Evolutionary conservation across 2,888 invertebrate species (phyloP).

Genomic region (Cataglyphis livida): DNA sequence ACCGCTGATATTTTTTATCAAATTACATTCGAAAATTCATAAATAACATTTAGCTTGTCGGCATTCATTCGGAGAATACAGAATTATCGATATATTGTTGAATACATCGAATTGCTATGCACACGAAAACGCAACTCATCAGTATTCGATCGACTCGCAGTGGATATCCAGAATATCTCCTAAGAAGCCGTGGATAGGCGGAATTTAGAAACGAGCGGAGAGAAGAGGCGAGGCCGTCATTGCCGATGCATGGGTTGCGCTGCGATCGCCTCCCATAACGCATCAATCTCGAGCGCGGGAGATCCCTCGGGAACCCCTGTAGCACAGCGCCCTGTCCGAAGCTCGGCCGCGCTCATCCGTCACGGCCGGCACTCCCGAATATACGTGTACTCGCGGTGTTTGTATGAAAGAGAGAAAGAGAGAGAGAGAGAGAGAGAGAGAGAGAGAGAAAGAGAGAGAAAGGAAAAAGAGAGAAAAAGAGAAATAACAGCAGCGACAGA

Average conservation of each 20-base stretch:
- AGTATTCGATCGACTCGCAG: constrained; percentile 35
- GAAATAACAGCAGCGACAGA: neutral
- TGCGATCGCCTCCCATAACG: constrained; percentile 62
- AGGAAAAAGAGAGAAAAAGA: constrained; percentile 5
- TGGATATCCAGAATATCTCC: constrained; percentile 11
- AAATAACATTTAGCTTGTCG: neutral
- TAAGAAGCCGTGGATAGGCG: constrained; percentile 38
- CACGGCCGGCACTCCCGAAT: constrained; percentile 53
- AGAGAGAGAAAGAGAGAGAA: constrained; percentile 1
- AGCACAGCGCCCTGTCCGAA: constrained; percentile 52
- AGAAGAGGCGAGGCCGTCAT: constrained; percentile 42
- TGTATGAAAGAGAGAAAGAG: neutral
- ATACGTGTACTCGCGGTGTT: constrained; percentile 14
- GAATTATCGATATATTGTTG: neutral
- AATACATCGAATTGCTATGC: neutral
- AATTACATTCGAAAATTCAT: neutral
- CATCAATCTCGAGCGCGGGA: constrained; percentile 63
- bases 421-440: constrained; percentile 17
- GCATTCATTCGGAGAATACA: neutral
- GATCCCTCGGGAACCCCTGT: constrained; percentile 74
- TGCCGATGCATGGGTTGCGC: constrained; percentile 65
- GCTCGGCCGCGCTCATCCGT: constrained; percentile 49
- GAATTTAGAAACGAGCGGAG: constrained; percentile 30
- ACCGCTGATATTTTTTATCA: neutral
- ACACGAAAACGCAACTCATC: constrained; percentile 11